Evolutionary conservation across 2,888 invertebrate genomes (phyloP), one percentile per base, ranked within the genome.

Genomic region (Phytoseiulus persimilis): DNA sequence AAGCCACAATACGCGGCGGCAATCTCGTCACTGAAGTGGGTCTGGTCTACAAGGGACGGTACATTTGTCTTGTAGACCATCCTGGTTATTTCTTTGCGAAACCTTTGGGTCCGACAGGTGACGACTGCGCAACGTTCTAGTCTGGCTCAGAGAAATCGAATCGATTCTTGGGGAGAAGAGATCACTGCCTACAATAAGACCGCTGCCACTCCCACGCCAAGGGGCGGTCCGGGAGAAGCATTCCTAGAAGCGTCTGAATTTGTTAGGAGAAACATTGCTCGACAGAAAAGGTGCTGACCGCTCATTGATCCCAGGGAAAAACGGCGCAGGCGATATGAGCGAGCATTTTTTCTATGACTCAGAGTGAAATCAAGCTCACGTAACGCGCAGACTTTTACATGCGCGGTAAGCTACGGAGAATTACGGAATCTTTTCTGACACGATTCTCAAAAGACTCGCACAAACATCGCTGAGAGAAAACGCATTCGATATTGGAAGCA

Each of bases 11-110:
- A 92, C 94, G 96, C 91, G 97, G 97, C 90, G 97, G 97, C 93
- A 33, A 87, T 45, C 96, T 96, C 92, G 94, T 97, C 92, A 94
- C 97, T 90, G 97, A 97, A 93, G 94, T 97, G 91, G 97, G 97
- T 91, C 96, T 97, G 92, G 96, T 97, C 93, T 97, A 97, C 94
- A 97, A 97, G 93, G 97, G 97, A 91, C 97, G 97, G 94, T 97
- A 97, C 93, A 97, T 97, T 94, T 96, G 96, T 92, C 97, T 97
- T 93, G 96, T 96, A 92, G 97, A 97, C 93, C 97, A 97, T 93
- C 97, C 97, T 90, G 97, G 96, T 90, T 97, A 97, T 94, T 91
- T 91, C 90, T 91, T 91, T 91, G 90, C 90, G n/a, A 83, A 89
- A 31, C 45, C 45, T 28, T 87, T 39, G 87, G 45, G 45, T 87